These are phyloP conservation scores for Philantomba maxwellii DNA, from an alignment of 2,113 vertebrate genomes.

Conservation along the genomic window DNA sequence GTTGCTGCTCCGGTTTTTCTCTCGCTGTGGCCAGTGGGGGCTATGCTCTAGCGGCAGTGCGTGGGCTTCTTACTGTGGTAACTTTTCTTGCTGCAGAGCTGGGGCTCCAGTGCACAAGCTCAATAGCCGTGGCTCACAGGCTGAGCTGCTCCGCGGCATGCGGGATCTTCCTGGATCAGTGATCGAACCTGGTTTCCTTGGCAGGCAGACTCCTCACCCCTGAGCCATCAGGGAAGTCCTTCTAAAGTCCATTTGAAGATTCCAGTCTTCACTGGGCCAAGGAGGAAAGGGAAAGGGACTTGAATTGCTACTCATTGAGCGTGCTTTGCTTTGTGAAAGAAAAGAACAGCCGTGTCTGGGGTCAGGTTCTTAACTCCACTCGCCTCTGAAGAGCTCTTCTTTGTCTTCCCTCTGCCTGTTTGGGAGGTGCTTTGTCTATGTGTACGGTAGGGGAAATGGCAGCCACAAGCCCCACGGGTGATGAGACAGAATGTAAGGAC, in stretches of 20 bases:
- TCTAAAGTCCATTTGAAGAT: not conserved
- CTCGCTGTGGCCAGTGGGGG: not conserved
- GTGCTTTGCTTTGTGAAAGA: not conserved
- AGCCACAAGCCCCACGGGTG: too few relatives aligned
- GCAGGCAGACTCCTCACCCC: not conserved
- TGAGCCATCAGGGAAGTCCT: not conserved
- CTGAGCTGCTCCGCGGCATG: not conserved
- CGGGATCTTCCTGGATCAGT: not conserved
- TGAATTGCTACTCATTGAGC: not conserved
- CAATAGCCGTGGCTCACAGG: not conserved
- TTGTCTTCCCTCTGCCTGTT: not conserved
- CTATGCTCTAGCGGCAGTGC: fast-evolving
- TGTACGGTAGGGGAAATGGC: not conserved
- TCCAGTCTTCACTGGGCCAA: not conserved
- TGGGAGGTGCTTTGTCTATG: not conserved
- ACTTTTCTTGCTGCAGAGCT: not conserved
- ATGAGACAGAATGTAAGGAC: not conserved
- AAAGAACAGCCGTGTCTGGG: not conserved
- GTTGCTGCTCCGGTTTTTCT: not conserved
- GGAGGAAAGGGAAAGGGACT: not conserved
- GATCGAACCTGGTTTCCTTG: not conserved
- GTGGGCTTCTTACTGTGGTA: not conserved
- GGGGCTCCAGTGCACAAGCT: not conserved
- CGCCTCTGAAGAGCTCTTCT: not conserved
- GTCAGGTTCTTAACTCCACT: not conserved